These are phyloP conservation scores for Manis crassicaudata DNA, from an alignment of 2,797 vertebrate genomes.

Conservation along the genomic window DNA sequence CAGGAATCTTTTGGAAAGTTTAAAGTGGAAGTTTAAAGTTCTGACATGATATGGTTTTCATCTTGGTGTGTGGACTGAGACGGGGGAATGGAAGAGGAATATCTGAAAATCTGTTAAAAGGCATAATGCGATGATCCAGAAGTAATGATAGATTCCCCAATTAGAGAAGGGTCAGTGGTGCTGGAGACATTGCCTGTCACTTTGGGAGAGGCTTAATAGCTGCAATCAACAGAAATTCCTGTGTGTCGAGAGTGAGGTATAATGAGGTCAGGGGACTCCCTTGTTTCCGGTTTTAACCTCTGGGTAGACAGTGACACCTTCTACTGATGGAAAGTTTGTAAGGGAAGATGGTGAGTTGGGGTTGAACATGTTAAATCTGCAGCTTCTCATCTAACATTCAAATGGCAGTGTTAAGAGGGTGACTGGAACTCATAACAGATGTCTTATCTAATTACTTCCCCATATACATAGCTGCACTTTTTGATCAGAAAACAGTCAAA, in stretches of 20 bases:
- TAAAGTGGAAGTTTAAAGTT: not conserved
- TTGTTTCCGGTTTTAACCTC: not conserved
- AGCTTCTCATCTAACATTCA: not conserved
- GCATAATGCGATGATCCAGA: not conserved
- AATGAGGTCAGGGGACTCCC: not conserved
- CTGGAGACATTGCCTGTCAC: not conserved
- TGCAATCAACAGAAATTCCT: not conserved
- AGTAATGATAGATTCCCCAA: not conserved
- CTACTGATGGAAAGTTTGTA: not conserved
- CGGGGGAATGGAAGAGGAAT: not conserved
- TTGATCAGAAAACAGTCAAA: slow-evolving; percentile 19
- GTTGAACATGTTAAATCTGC: not conserved
- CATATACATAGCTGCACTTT: not conserved
- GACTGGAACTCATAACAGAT: not conserved
- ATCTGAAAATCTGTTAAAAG: not conserved
- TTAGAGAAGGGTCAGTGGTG: not conserved
- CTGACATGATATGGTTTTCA: not conserved
- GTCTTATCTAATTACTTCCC: slow-evolving; percentile 2
- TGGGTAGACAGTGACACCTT: not conserved
- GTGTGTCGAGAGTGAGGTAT: not conserved
- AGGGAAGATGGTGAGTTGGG: not conserved
- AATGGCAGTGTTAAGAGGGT: too few species aligned
- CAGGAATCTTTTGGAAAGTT: not conserved
- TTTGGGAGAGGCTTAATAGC: not conserved
- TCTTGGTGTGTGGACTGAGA: not conserved